These are phyloP conservation scores for Rhodophaea formosa DNA, from an alignment of 2,888 invertebrate species.

Conservation along the genomic window DNA sequence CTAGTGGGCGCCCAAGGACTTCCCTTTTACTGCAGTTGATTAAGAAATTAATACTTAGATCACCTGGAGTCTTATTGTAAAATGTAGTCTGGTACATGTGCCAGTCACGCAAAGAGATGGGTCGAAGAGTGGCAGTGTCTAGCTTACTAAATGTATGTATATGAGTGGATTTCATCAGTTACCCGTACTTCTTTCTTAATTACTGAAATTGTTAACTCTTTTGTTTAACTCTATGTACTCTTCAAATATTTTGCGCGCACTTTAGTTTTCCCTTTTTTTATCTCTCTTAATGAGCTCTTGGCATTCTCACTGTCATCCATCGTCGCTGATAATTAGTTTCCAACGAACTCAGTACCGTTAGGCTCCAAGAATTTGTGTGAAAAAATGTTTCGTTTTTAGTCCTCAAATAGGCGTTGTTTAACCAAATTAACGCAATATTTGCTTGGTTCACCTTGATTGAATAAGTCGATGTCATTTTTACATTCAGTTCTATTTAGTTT, in stretches of 20 bases:
- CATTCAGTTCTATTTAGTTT: not conserved
- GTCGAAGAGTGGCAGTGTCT: not conserved
- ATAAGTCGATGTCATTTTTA: not conserved
- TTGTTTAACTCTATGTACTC: not conserved
- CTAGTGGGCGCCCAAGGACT: slow-evolving; percentile 71
- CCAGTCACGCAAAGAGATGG: not conserved
- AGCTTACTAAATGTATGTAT: not conserved
- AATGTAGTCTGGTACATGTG: not conserved
- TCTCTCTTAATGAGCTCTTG: not conserved
- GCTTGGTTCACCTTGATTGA: slow-evolving; percentile 10
- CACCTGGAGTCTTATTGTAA: not conserved
- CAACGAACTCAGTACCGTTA: too few relatives aligned
- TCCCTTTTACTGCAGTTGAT: slow-evolving; percentile 66
- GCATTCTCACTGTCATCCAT: not conserved
- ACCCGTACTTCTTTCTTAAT: not conserved
- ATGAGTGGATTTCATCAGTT: not conserved
- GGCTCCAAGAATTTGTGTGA: not conserved
- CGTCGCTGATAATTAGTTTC: not conserved
- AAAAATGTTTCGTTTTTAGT: not conserved
- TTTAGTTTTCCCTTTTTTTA: not conserved
- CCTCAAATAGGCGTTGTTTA: not conserved
- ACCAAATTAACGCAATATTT: not conserved
- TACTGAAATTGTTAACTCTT: not conserved
- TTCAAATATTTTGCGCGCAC: not conserved
- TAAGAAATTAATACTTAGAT: slow-evolving; percentile 42